phyloP scores from a whole-genome alignment of 2,113 vertebrate species.

The Antechinus flavipes region DNA sequence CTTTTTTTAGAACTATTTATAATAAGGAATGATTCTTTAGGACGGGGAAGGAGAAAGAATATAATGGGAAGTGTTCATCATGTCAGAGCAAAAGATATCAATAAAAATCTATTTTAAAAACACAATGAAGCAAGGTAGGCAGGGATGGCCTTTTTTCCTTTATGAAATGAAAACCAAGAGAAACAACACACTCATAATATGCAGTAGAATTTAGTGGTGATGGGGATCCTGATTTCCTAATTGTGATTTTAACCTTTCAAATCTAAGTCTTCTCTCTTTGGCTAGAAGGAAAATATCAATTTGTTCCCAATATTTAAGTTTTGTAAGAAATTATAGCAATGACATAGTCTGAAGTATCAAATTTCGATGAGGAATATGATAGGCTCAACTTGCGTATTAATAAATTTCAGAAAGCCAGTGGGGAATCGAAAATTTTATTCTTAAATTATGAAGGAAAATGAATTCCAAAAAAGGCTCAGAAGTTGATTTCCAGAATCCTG shows the following conservation, averaged over 20 bases:
- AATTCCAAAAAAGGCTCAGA: neutral
- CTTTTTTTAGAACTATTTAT: neutral
- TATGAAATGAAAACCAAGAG: neutral
- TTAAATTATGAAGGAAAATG: neutral
- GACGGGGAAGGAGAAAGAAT: neutral
- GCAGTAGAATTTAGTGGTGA: conserved; percentile 4
- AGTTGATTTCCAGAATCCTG: neutral
- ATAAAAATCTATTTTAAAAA: neutral
- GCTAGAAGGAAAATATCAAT: neutral
- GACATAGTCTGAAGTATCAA: neutral
- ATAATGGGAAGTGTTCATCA: neutral
- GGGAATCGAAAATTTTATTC: neutral
- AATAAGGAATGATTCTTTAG: neutral
- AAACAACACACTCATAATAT: neutral
- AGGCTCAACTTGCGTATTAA: neutral
- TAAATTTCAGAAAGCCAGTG: neutral
- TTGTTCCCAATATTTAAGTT: neutral
- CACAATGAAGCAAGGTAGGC: neutral
- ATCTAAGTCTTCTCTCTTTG: conserved; percentile 12
- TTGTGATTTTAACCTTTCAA: conserved; percentile 7
- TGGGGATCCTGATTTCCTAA: neutral
- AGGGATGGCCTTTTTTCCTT: neutral
- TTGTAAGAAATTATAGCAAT: neutral
- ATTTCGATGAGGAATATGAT: neutral
- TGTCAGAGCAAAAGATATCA: neutral